A percentile compares a stretch with the other conserved stretches of the same genome.
Conservation (phyloP, 92 coral and sea anemone species). For the Zoanthus sociatus region DNA sequence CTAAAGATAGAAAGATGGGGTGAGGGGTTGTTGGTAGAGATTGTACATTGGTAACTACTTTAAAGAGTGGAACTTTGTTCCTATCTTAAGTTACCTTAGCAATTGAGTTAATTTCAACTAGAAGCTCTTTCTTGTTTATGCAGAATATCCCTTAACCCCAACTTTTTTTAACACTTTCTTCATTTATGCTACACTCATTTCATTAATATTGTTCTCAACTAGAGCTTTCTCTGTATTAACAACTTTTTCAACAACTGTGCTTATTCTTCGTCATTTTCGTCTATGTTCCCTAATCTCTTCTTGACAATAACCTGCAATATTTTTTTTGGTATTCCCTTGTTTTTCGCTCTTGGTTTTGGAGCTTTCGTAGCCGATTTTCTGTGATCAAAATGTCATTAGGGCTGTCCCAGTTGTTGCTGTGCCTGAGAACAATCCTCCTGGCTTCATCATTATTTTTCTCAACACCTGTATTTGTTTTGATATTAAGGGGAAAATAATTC, state of each 20-base stretch:
- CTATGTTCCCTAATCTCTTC: not conserved
- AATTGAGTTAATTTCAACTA: no score
- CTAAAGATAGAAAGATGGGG: no score
- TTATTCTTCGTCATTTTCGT: not conserved
- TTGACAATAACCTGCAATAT: no score
- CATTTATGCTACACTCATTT: not conserved
- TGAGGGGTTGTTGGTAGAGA: no score
- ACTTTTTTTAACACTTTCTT: not conserved
- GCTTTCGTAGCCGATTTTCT: not conserved
- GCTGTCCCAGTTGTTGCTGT: slow-evolving; percentile 2
- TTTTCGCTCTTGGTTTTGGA: not conserved
- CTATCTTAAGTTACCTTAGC: no score
- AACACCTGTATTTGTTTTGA: not conserved
- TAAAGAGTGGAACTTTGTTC: no score
- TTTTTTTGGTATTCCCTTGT: not conserved
- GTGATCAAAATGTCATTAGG: not conserved
- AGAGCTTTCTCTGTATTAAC: not conserved
- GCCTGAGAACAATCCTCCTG: not conserved
- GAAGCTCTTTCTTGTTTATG: no score
- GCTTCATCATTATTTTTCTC: not conserved
- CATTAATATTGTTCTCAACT: not conserved
- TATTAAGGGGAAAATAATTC: not conserved
- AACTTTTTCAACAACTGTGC: not conserved
- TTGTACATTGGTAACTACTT: no score
- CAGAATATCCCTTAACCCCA: no score